Evolutionary conservation across 2,113 vertebrate species (phyloP).

Genomic region (Morone saxatilis): DNA sequence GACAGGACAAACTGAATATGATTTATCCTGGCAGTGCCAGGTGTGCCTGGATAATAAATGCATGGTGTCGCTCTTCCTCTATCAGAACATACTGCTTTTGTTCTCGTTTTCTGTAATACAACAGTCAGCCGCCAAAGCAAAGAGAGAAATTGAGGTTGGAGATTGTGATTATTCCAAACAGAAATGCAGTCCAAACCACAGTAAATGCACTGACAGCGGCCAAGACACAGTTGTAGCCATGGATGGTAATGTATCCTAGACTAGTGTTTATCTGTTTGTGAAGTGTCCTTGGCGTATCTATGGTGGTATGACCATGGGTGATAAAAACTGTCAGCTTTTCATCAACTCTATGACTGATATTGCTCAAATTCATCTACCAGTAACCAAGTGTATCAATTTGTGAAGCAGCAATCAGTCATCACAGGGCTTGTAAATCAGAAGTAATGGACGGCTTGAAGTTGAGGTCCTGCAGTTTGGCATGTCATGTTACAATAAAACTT

Average conservation of each 20-base stretch:
- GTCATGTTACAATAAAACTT: neutral
- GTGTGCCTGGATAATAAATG: conserved; percentile 26
- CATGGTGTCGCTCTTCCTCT: neutral
- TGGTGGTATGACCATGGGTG: neutral
- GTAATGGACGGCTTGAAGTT: neutral
- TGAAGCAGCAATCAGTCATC: neutral
- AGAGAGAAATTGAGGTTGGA: neutral
- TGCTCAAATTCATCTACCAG: neutral
- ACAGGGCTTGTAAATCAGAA: conserved; percentile 7
- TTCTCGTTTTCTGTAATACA: neutral
- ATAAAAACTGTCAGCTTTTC: conserved; percentile 23
- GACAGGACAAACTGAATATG: conserved; percentile 5
- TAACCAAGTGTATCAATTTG: neutral
- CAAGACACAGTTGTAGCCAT: conserved; percentile 1
- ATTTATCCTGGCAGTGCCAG: conserved; percentile 31
- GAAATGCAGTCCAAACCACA: neutral
- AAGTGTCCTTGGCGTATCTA: conserved; percentile 1
- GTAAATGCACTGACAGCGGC: neutral
- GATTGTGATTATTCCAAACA: neutral
- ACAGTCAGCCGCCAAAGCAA: too few species aligned
- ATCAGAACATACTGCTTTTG: neutral
- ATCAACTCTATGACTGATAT: conserved; percentile 1
- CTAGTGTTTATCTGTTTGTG: neutral
- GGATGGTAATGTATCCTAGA: neutral
- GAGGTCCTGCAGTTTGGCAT: neutral